Evolutionary conservation across 2,888 invertebrate species (phyloP).

Genomic region (Dryococelus australis): DNA sequence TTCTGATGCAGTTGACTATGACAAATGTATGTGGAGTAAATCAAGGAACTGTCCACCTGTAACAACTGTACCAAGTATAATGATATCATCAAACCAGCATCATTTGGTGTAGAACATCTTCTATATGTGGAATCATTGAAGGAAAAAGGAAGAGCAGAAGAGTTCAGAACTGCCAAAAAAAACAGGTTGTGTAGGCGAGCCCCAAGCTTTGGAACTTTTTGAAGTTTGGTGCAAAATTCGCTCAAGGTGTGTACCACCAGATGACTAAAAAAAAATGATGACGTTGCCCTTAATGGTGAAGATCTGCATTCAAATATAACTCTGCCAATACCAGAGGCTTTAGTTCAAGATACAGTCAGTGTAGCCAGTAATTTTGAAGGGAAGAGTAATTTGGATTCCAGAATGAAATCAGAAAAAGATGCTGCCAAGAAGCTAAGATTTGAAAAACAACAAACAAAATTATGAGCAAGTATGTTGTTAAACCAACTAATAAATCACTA

Average conservation of each 20-base stretch:
- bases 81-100: neutral
- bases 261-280: neutral
- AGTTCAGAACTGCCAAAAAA: neutral
- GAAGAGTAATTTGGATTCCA: neutral
- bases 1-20: slow-evolving; percentile 29
- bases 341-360: no score
- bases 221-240: slow-evolving; percentile 24
- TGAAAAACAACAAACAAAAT: slow-evolving; percentile 7
- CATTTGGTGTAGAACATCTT: slow-evolving; percentile 5
- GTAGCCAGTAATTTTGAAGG: neutral
- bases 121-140: slow-evolving; percentile 26
- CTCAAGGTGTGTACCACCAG: slow-evolving; percentile 19
- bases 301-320: neutral
- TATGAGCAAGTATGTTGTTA: neutral
- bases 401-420: neutral
- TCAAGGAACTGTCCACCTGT: slow-evolving; percentile 29
- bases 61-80: neutral
- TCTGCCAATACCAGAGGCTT: no score
- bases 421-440: neutral
- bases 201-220: slow-evolving; percentile 18
- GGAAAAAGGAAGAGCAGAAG: slow-evolving; percentile 26
- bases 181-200: neutral
- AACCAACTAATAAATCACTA: neutral
- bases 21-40: slow-evolving; percentile 23
- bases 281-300: neutral